Evolutionary conservation across 2,888 invertebrate genomes (phyloP).

Genomic region (Melieria crassipennis): DNA sequence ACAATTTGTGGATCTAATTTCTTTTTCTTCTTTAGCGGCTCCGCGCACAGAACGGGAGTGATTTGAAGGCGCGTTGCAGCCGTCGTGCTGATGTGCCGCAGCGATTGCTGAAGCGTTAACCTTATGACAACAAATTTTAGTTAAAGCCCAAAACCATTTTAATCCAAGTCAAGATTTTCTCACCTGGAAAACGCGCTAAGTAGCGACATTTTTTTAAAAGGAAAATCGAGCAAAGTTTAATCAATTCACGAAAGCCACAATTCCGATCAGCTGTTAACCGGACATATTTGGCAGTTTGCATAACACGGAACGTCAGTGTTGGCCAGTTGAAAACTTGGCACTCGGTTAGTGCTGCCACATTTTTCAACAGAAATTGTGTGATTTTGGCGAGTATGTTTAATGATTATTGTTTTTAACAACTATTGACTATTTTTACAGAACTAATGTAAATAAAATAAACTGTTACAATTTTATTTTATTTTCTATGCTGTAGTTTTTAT

Average conservation of each 20-base stretch:
- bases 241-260: neutral
- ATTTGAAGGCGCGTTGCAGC: conserved; percentile 48
- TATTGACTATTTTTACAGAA: too few relatives aligned
- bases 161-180: neutral
- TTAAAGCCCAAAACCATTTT: too few relatives aligned
- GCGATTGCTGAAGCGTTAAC: conserved; percentile 15
- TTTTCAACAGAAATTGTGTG: too few relatives aligned
- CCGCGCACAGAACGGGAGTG: conserved; percentile 69
- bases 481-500: too few relatives aligned
- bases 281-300: conserved; percentile 40
- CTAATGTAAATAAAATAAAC: too few relatives aligned
- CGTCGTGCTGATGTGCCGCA: conserved; percentile 36
- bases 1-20: conserved; percentile 83
- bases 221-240: neutral
- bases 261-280: neutral
- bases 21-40: conserved; percentile 91
- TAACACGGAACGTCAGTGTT: conserved; percentile 33
- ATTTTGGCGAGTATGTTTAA: too few relatives aligned
- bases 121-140: neutral
- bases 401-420: too few relatives aligned
- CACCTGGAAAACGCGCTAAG: conserved; percentile 50
- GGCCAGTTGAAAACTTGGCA: neutral
- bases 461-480: too few relatives aligned
- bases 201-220: conserved; percentile 49
- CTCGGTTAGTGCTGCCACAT: too few relatives aligned